Evolutionary conservation across 2,888 invertebrate species (phyloP), one percentile per base, ranked within the genome.

Genomic region (Emesis russula): DNA sequence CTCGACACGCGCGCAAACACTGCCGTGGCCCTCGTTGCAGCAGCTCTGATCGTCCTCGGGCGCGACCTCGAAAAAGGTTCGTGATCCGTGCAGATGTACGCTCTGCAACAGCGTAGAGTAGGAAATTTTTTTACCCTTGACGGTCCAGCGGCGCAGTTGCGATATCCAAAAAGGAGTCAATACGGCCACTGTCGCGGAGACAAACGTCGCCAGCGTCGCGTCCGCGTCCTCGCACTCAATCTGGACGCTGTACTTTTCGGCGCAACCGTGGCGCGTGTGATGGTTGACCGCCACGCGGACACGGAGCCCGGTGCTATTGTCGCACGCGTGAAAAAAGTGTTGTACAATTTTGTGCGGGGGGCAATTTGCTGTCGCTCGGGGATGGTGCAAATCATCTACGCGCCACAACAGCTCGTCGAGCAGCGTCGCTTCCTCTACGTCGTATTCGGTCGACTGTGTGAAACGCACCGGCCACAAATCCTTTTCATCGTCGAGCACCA

Each of bases 231-330:
- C 74, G 44, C 74, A 74, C 74, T 73, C 41, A 1, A 73, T 38
- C 38, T 73, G 73, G n/a, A 73, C 73, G 41, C 73, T 73, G 41
- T 73, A 73, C 25, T 73, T 41, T 73, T 73, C 73, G 73, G 73
- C 73, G 44, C 73, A 73, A 44, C 73, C 73, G 73, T 74, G 74
- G 25, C 74, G 44, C 44, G 74, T 74, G 41, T 74, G 74, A 74
- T 74, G 74, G 74, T 74, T 74, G 18, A 74, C 13, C 74, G 44
- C 74, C 44, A 74, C 44, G 13, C 74, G 44, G 25, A 44, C 9
- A 74, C 74, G 74, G 44, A 74, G 74, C 13, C 74, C 74, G 44
- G 74, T 74, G 74, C 13, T 41, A 18, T 44, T 31, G 74, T 44
- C 74, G 18, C 74, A 31, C 25, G 25, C 74, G 44, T 74, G 44